Evolutionary conservation across 2,113 vertebrate genomes (phyloP).

Genomic region (Eclectus roratus): DNA sequence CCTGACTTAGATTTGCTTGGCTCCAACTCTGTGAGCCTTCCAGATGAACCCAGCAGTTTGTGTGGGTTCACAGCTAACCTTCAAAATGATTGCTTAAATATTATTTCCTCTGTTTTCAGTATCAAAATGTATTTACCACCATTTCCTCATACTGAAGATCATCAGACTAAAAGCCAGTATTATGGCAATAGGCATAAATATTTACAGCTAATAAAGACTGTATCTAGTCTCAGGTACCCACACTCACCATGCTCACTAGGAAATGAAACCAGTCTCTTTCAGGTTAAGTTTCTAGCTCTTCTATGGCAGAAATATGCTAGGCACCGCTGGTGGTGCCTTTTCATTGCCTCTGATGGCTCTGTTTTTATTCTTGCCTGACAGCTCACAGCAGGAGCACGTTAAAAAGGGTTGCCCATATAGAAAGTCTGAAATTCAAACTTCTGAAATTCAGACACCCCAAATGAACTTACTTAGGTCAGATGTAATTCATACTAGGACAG

Average conservation of each 20-base stretch:
- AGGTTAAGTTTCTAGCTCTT: neutral
- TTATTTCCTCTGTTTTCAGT: neutral
- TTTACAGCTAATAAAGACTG: neutral
- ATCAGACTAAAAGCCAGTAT: neutral
- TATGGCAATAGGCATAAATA: constrained; percentile 25
- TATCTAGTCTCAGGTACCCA: constrained; percentile 8
- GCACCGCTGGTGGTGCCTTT: neutral
- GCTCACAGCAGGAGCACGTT: neutral
- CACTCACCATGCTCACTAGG: neutral
- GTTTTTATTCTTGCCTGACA: neutral
- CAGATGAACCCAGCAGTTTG: neutral
- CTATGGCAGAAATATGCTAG: neutral
- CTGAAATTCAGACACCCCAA: neutral
- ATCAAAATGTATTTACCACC: neutral
- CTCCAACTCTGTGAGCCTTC: neutral
- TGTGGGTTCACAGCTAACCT: neutral
- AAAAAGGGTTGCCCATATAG: neutral
- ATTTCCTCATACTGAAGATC: neutral
- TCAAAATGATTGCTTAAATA: neutral
- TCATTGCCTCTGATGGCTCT: neutral
- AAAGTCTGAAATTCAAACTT: neutral
- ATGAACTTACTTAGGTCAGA: neutral
- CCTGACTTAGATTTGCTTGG: neutral
- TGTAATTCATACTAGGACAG: neutral
- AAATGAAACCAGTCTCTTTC: neutral